Percentiles rank a stretch among this genome's conserved stretches.
These are phyloP conservation scores for Leptosomus discolor DNA, from an alignment of 2,113 vertebrate genomes.

Conservation along the genomic window DNA sequence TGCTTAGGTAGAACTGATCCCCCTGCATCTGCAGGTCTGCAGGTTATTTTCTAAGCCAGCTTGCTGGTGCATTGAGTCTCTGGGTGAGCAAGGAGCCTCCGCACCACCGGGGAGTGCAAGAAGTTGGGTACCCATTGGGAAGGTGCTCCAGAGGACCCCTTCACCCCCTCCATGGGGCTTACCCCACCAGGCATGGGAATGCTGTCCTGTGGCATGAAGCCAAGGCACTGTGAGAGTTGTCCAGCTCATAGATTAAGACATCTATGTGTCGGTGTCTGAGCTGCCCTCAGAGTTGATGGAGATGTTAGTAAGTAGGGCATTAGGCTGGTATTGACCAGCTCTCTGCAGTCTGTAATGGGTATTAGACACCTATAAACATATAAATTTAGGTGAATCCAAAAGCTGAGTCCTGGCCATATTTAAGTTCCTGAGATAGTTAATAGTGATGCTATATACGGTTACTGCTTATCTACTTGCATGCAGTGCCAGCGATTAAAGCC, in stretches of 20 bases:
- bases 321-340: not conserved
- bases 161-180: not conserved
- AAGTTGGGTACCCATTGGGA: not conserved
- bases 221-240: rapidly evolving
- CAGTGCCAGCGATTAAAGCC: not conserved
- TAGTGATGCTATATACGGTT: not conserved
- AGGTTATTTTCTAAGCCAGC: not conserved
- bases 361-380: too few species aligned
- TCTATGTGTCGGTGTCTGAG: rapidly evolving
- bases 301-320: not conserved
- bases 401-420: not conserved
- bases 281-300: not conserved
- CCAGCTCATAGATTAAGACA: not conserved
- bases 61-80: not conserved
- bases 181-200: not conserved
- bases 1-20: not conserved
- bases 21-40: not conserved
- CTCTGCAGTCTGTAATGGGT: not conserved
- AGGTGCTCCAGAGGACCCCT: not conserved
- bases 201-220: not conserved
- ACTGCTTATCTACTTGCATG: not conserved
- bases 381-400: not conserved
- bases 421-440: not conserved
- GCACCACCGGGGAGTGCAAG: not conserved
- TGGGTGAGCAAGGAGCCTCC: not conserved